Base-by-base conservation (phyloP, 1,140 invertebrate genomes). In the Asobara japonica region DNA sequence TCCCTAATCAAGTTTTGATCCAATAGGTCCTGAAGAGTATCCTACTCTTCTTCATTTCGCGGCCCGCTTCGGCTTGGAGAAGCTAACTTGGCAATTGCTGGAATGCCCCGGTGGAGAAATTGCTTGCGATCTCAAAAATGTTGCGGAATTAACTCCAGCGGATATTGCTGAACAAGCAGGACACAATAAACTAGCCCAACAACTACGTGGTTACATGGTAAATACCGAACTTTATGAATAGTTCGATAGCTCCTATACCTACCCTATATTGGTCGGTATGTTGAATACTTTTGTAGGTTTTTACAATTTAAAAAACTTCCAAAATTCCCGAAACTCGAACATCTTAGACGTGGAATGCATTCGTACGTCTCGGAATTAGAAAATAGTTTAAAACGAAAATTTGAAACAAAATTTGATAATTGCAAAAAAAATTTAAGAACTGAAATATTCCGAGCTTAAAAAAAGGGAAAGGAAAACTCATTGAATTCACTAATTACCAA, bases 31-130 rank as follows among this genome's bases (percentile, higher is more conserved):
- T 18, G 94, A 95, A 82, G 94, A 96, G 79, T 93, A 94, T 80
- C 96, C 96, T 1, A 97, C 95, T 0, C 82, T 97, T 22, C 87
- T 97, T 6, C 96, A 97, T 81, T 97, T 96, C 84, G 93, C 95
- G 0, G 94, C 95, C 0, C 90, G 92, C 65, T 96, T 94, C 83
- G 95, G 95, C 0, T 86, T 97, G 61, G 93, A 95, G 81, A 92
- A 94, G 73, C 87, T 97, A 6, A 92, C 93, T 33, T 93, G 94
- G 89, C 92, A 93, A 79, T 83, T 97, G 27, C 83, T 97, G 73
- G 94, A 97, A 74, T 95, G 93, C 82, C 94, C 95, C 0, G 94
- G 94, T 0, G 93, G 94, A 5, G 92, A 93, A 69, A 87, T 91
- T 0, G 95, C 95, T 0, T 93, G 93, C 74, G 92, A 93, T n/a